phyloP scores from a whole-genome alignment of 2,113 vertebrate species.

The Mixornis gularis region DNA sequence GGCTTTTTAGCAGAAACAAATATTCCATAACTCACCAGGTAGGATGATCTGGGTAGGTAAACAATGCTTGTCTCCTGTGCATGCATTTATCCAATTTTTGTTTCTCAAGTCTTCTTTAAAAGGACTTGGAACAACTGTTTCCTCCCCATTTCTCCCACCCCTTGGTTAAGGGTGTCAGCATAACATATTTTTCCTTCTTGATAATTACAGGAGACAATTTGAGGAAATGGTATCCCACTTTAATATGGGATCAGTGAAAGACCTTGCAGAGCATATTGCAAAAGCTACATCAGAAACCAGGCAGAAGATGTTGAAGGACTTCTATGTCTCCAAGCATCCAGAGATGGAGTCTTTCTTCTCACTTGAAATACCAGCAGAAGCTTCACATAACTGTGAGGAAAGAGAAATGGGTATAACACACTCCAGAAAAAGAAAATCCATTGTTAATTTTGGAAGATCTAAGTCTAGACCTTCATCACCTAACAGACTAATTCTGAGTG shows the following conservation, averaged over 20 bases:
- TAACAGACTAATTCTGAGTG: neutral
- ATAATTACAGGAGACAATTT: constrained; percentile 82
- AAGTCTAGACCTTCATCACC: constrained; percentile 5
- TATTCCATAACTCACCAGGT: neutral
- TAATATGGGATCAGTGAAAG: constrained; percentile 68
- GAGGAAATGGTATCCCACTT: constrained; percentile 83
- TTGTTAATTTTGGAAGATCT: neutral
- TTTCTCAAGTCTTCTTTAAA: neutral
- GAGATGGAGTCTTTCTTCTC: constrained; percentile 69
- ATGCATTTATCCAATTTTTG: neutral
- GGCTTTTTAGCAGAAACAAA: neutral
- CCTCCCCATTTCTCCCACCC: accelerated
- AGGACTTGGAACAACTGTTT: neutral
- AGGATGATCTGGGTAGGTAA: neutral
- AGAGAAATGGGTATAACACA: neutral
- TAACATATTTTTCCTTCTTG: constrained; percentile 39
- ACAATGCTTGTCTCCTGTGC: neutral
- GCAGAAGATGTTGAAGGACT: constrained; percentile 77
- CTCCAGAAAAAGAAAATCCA: constrained; percentile 11
- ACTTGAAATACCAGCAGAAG: neutral
- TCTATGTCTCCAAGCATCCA: constrained; percentile 76
- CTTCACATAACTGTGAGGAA: neutral
- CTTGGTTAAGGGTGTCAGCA: neutral
- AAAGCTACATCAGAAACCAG: constrained; percentile 76
- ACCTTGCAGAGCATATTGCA: constrained; percentile 76